Conservation (phyloP, 2,888 invertebrate species). For the Himalopsyche japonica region DNA sequence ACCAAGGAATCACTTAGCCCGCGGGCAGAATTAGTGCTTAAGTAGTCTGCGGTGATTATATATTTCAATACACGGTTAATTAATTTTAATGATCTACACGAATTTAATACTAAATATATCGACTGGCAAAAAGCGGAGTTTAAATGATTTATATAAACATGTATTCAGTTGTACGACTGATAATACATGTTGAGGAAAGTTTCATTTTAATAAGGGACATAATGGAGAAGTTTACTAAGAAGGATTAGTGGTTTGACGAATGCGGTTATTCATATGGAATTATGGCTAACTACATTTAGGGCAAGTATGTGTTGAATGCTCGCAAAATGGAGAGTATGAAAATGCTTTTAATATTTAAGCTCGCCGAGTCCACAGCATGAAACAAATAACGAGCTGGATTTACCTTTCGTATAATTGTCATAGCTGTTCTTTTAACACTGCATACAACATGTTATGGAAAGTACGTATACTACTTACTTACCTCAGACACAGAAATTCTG, state of each 20-base stretch:
- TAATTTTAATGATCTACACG: not conserved
- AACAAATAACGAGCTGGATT: not conserved
- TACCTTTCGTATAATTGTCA: not conserved
- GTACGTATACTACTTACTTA: no score
- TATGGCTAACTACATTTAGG: not conserved
- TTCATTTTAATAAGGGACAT: not conserved
- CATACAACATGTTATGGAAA: no score
- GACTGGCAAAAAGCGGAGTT: not conserved
- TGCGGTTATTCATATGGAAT: not conserved
- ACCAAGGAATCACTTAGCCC: no score
- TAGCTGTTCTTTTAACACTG: not conserved
- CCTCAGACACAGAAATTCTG: no score
- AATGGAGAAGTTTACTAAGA: not conserved
- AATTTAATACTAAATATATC: not conserved
- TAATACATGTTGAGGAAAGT: not conserved
- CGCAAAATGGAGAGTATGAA: not conserved
- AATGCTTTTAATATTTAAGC: not conserved
- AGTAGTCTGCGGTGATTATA: no score
- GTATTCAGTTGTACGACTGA: not conserved
- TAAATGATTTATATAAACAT: not conserved
- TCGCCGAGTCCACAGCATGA: not conserved
- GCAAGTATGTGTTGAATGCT: not conserved
- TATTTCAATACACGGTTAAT: not conserved
- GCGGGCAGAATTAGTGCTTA: no score
- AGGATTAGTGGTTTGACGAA: not conserved